These are phyloP conservation scores for Calyptommatus sinebrachiatus DNA, from an alignment of 2,113 vertebrate genomes.

Conservation along the genomic window DNA sequence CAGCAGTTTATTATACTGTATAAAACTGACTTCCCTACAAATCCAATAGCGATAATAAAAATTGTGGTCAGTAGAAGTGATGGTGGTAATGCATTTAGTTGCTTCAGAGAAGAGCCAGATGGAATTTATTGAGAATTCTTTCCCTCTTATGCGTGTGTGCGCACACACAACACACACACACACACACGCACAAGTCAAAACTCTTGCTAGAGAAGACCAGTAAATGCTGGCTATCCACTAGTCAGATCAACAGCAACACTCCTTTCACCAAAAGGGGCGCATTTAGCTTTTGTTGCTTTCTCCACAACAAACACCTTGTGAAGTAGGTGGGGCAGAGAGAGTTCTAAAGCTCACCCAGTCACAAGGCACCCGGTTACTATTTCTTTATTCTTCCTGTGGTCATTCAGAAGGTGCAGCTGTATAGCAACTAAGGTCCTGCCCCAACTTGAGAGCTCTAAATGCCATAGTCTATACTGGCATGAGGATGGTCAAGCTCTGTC, in stretches of 20 bases:
- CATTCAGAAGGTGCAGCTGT: no score
- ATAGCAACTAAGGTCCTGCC: no score
- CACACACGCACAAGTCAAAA: conserved; percentile 20
- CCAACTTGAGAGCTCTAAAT: no score
- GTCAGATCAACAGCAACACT: conserved; percentile 57
- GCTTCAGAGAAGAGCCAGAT: conserved; percentile 74
- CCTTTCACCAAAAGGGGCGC: conserved; percentile 42
- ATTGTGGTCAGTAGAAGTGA: conserved; percentile 75
- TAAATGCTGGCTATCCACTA: conserved; percentile 77
- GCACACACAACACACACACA: background rate
- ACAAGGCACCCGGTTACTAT: no score
- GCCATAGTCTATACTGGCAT: no score
- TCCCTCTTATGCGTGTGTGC: background rate
- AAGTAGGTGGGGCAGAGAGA: no score
- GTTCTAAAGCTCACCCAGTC: no score
- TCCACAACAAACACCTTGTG: no score
- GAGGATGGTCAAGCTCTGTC: no score
- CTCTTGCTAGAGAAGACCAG: conserved; percentile 79
- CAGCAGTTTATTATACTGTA: conserved; percentile 79
- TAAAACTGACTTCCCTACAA: conserved; percentile 80
- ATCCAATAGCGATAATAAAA: conserved; percentile 78
- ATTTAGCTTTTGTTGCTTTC: no score
- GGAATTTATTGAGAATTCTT: conserved; percentile 79
- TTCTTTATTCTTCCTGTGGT: no score
- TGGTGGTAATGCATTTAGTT: conserved; percentile 74